Base-by-base conservation (phyloP, 2,888 invertebrate genomes). In the Lysandra coridon region DNA sequence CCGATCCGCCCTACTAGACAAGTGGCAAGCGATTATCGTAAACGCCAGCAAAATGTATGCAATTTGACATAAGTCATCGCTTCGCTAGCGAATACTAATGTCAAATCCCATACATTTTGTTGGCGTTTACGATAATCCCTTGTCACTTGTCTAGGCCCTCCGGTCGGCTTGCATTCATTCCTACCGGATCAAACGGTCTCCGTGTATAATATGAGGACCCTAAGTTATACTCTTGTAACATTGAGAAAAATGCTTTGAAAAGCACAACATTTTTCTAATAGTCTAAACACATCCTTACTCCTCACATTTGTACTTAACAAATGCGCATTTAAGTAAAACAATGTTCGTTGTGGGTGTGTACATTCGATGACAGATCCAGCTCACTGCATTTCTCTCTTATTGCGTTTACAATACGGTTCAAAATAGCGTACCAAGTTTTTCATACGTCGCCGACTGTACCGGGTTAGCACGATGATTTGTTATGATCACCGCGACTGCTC, bases 401-500 rank as follows among this genome's bases (percentile, higher is more conserved):
- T 62, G 1, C 23, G 0, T 7, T 7, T 0, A 7, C n/a, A 62
- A 23, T 62, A 23, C 0, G 23, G 62, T 62, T 62, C 23, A 62
- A 62, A 62, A 4, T 62, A 1, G 62, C 57, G 23, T 62, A 7
- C 62, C 3, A 14, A 6, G 6, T 62, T 62, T 49, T 57, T 17
- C 57, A 57, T 57, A 57, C 4, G 6, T 62, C 62, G 62, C 7
- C 30, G 30, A 30, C 30, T 30, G 64, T 69, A 69, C 64, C 64
- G 64, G 30, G 64, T 69, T 69, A 69, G 69, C 33, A 33, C 69
- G 69, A 69, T 78, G 93, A 93, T 93, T 93, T 93, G 93, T 93
- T 92, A 91, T 92, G 92, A 92, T 92, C 92, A 88, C 91, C 87
- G 86, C 86, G 84, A 86, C 86, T 86, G 87, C 93, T 84, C 93